Conservation (phyloP, 2,888 invertebrate species). For the Athalia circularis region DNA sequence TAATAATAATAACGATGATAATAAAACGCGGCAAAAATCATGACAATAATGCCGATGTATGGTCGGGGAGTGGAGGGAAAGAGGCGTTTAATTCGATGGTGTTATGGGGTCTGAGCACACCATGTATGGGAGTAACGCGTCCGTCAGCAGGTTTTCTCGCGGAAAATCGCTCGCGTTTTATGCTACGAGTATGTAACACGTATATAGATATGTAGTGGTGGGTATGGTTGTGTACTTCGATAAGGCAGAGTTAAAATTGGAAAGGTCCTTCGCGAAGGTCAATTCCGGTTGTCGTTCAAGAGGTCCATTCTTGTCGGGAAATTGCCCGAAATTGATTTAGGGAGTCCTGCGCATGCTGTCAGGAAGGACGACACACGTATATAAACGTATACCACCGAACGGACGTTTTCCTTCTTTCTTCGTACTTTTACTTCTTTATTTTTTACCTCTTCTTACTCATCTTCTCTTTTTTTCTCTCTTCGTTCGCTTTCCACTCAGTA, state of each 20-base stretch:
- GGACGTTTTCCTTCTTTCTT: background rate
- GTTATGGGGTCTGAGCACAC: no score
- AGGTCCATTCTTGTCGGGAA: slow-evolving; percentile 73
- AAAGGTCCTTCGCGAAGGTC: slow-evolving; percentile 69
- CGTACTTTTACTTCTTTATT: background rate
- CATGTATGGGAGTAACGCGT: no score
- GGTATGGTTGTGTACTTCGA: background rate
- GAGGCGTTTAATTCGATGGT: no score
- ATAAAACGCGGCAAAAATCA: no score
- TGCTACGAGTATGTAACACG: background rate
- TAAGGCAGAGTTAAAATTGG: slow-evolving; percentile 64
- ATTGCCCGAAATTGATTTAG: slow-evolving; percentile 75
- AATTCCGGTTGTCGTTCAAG: slow-evolving; percentile 70
- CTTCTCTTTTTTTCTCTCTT: background rate
- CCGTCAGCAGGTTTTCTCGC: no score
- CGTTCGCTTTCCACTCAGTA: background rate
- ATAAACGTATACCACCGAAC: background rate
- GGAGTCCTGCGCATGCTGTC: slow-evolving; percentile 61
- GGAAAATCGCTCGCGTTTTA: no score
- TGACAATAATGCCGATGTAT: no score
- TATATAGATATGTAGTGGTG: background rate
- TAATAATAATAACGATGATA: no score
- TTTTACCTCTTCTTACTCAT: background rate
- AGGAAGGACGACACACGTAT: slow-evolving; percentile 16
- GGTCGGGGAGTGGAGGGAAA: no score